These are phyloP conservation scores for Portevinia maculata DNA, from an alignment of 2,888 invertebrate species.

Conservation along the genomic window DNA sequence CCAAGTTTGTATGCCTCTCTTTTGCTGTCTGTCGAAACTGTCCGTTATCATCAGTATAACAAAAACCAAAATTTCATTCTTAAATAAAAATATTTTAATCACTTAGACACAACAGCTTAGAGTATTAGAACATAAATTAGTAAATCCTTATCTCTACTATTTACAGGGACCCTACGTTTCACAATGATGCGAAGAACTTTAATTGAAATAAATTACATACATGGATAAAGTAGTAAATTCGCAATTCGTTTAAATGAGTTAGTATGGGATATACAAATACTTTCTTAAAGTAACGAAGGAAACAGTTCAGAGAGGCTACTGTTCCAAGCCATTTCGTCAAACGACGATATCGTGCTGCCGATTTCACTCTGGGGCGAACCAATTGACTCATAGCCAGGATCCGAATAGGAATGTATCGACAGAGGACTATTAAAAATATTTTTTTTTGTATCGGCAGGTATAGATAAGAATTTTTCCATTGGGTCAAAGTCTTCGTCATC, in stretches of 20 bases:
- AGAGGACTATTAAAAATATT: constrained; percentile 79
- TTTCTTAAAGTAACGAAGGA: constrained; percentile 86
- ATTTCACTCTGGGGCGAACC: constrained; percentile 84
- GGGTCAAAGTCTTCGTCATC: constrained; percentile 79
- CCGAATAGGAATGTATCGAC: constrained; percentile 83
- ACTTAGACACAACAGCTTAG: constrained; percentile 62
- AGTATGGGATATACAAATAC: background rate
- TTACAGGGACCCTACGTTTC: constrained; percentile 54
- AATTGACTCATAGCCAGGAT: constrained; percentile 87
- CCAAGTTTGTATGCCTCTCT: too few species aligned
- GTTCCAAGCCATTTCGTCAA: constrained; percentile 87
- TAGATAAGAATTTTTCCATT: constrained; percentile 79
- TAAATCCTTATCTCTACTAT: constrained; percentile 39
- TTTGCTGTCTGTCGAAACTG: too few species aligned
- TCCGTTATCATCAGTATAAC: too few species aligned
- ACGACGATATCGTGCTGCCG: constrained; percentile 72
- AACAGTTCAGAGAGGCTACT: constrained; percentile 91
- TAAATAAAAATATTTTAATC: constrained; percentile 23
- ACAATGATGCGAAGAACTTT: constrained; percentile 11
- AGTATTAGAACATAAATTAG: constrained; percentile 13
- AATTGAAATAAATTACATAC: constrained; percentile 20
- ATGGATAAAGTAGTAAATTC: background rate
- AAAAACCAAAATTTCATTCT: background rate
- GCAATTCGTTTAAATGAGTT: constrained; percentile 3
- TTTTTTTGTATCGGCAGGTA: constrained; percentile 73